Evolutionary conservation across 2,113 vertebrate species (phyloP).

Genomic region (Poeciliopsis turrubarensis): DNA sequence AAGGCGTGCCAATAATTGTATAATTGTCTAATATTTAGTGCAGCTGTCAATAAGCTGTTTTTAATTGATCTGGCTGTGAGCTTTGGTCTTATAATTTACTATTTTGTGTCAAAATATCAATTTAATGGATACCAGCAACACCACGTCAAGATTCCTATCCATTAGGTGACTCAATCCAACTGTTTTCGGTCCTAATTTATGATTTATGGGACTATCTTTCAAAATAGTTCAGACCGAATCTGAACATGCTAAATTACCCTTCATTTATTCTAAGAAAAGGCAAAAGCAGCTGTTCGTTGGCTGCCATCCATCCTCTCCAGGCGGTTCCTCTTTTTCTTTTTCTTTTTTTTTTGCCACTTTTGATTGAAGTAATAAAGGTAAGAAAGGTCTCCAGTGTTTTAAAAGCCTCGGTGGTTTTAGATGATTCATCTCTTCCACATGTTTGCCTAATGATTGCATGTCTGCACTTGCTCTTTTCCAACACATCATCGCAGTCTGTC

Average conservation of each 20-base stretch:
- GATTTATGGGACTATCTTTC: not conserved
- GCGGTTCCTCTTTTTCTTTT: not conserved
- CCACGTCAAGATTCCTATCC: not conserved
- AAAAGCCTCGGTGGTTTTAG: constrained; percentile 36
- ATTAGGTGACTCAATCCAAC: not conserved
- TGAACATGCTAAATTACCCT: not conserved
- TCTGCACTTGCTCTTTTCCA: constrained; percentile 69
- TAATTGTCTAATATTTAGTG: not conserved
- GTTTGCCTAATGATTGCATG: constrained; percentile 74
- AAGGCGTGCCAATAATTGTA: not conserved
- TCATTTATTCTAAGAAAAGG: not conserved
- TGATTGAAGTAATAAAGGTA: constrained; percentile 46
- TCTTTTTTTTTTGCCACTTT: constrained; percentile 6
- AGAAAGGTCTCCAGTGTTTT: constrained; percentile 58
- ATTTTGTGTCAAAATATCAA: not conserved
- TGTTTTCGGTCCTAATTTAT: not conserved
- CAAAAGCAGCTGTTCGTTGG: constrained; percentile 1
- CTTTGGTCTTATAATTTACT: not conserved
- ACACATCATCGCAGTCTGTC: constrained; percentile 62
- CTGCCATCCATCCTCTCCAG: not conserved
- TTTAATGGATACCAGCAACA: not conserved
- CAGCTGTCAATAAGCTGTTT: not conserved
- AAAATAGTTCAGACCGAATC: not conserved
- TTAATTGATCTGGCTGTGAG: not conserved
- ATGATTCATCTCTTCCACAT: constrained; percentile 77